These are phyloP conservation scores for Phoebastria nigripes DNA, from an alignment of 2,797 vertebrate species.

Conservation along the genomic window DNA sequence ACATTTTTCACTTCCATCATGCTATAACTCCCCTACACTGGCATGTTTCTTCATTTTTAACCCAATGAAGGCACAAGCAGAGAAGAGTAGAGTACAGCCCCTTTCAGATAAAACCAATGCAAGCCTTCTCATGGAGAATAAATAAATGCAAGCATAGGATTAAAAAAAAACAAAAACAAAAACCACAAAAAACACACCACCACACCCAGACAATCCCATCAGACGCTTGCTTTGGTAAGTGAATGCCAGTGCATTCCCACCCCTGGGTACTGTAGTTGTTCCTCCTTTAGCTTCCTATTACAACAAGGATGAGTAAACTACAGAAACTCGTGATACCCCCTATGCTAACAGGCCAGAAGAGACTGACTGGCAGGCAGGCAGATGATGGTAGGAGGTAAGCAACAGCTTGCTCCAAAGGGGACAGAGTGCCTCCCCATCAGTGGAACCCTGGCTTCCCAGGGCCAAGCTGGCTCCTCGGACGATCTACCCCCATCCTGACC, in stretches of 20 bases:
- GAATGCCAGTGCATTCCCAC: background rate
- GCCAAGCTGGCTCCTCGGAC: background rate
- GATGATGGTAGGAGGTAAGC: background rate
- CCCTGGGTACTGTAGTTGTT: rapidly evolving
- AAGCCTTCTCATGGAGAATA: background rate
- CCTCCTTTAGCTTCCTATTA: background rate
- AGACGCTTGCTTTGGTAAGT: background rate
- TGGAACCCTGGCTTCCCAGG: background rate
- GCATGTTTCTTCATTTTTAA: background rate
- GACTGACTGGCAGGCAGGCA: background rate
- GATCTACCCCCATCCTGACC: background rate
- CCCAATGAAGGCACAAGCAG: background rate
- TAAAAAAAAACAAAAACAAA: background rate
- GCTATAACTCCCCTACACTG: background rate
- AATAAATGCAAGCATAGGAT: background rate
- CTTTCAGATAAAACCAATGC: background rate
- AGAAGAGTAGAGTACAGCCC: background rate
- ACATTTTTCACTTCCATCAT: background rate
- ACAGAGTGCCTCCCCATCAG: background rate
- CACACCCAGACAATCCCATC: background rate
- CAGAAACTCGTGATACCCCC: rapidly evolving
- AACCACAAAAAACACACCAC: too few species aligned
- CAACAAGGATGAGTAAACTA: background rate
- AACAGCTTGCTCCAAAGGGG: rapidly evolving
- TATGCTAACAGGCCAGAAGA: background rate